Evolutionary conservation across 2,797 vertebrate genomes (phyloP).

Genomic region (Notoglanidium macrostoma): DNA sequence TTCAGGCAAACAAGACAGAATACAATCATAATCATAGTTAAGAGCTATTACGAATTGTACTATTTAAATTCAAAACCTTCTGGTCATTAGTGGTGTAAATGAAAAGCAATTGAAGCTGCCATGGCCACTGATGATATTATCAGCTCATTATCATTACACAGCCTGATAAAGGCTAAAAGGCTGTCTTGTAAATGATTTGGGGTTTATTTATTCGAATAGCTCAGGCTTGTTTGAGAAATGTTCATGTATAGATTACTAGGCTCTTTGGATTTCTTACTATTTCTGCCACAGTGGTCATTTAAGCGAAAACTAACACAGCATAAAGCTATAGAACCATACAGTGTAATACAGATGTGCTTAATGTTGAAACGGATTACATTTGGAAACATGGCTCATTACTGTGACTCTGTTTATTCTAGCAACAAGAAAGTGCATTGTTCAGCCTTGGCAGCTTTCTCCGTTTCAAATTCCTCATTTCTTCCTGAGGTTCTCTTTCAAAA

Average conservation of each 20-base stretch:
- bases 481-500: neutral
- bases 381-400: neutral
- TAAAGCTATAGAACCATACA: neutral
- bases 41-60: neutral
- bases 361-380: neutral
- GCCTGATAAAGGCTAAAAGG: neutral
- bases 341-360: neutral
- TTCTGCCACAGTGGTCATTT: neutral
- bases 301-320: neutral
- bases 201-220: neutral
- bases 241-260: neutral
- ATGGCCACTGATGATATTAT: neutral
- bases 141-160: neutral
- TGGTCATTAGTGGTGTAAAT: neutral
- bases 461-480: neutral
- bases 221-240: neutral
- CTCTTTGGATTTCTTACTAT: neutral
- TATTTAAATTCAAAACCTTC: neutral
- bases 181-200: neutral
- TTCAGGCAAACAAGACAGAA: neutral
- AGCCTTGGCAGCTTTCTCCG: neutral
- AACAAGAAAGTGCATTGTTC: neutral
- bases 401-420: neutral
- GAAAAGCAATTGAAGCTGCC: neutral
- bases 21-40: neutral